Conservation (phyloP, 2,113 vertebrate genomes). For the Excalfactoria chinensis region DNA sequence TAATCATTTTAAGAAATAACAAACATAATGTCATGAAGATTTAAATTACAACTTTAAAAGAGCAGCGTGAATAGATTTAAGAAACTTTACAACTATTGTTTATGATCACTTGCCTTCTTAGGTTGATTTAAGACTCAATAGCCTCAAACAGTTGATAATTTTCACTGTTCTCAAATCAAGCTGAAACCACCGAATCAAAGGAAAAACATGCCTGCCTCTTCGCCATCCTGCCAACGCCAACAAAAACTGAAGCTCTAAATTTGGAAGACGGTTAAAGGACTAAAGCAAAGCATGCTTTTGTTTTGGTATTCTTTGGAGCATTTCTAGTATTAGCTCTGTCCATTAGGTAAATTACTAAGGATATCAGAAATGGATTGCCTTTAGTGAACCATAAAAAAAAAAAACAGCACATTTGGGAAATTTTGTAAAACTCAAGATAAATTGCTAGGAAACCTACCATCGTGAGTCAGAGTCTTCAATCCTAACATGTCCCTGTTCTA, state of each 20-base stretch:
- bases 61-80: background rate
- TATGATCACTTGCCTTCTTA: background rate
- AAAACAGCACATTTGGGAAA: background rate
- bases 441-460: background rate
- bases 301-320: background rate
- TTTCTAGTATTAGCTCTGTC: background rate
- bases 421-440: background rate
- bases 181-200: background rate
- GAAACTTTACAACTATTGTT: background rate
- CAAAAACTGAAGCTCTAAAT: background rate
- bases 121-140: background rate
- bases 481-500: background rate
- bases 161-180: background rate
- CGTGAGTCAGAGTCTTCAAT: background rate
- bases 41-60: background rate
- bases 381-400: background rate
- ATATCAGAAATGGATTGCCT: background rate
- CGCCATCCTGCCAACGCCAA: background rate
- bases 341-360: background rate
- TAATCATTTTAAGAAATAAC: slow-evolving; percentile 4
- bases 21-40: background rate
- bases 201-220: background rate
- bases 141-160: background rate
- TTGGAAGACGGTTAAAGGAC: background rate
- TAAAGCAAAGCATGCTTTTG: background rate